phyloP scores from a whole-genome alignment of 92 coral and sea anemone genomes.

The Isaurus tuberculatus region DNA sequence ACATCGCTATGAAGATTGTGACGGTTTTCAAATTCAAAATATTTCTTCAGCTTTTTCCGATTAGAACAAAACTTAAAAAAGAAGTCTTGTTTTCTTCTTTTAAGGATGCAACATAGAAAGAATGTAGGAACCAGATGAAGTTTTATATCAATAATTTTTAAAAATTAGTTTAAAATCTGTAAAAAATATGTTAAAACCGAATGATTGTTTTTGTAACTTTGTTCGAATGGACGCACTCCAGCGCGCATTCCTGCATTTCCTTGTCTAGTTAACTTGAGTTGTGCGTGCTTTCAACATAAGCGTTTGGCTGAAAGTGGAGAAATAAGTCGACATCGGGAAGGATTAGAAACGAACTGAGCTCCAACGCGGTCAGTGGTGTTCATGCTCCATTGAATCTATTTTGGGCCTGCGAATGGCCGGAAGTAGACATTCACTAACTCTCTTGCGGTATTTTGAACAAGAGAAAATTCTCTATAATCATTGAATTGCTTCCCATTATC shows the following conservation, averaged over 20 bases:
- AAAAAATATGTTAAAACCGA: not conserved
- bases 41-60: slow-evolving; percentile 1
- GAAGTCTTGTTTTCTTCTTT: not conserved
- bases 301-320: slow-evolving; percentile 23
- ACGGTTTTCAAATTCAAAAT: slow-evolving; percentile 7
- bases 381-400: slow-evolving; percentile 26
- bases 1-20: not conserved
- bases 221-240: slow-evolving; percentile 19
- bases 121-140: no score
- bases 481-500: slow-evolving; percentile 28
- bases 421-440: slow-evolving; percentile 10
- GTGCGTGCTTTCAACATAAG: slow-evolving; percentile 32
- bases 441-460: slow-evolving; percentile 29
- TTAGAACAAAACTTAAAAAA: not conserved
- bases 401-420: slow-evolving; percentile 27
- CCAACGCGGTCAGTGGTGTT: slow-evolving; percentile 12
- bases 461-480: slow-evolving; percentile 36
- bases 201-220: slow-evolving; percentile 6
- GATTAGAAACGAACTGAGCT: slow-evolving; percentile 9
- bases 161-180: not conserved
- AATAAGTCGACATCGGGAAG: slow-evolving; percentile 35
- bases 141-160: no score
- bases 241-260: slow-evolving; percentile 37
- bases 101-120: not conserved
- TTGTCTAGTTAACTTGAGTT: slow-evolving; percentile 18